Conservation (phyloP, 2,113 vertebrate genomes). For the Girardinichthys multiradiatus region DNA sequence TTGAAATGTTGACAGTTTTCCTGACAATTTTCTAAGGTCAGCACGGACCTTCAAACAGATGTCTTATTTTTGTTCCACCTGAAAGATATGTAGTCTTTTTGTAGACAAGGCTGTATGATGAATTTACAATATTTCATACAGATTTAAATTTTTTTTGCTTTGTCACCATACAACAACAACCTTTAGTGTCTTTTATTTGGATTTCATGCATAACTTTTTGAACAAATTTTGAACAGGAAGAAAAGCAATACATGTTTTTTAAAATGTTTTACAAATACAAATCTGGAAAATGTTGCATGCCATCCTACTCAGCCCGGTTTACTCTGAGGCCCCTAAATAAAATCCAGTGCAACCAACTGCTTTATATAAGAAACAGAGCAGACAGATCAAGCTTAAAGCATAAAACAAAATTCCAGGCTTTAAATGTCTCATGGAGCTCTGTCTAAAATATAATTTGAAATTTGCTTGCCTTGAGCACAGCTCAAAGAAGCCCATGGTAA, state of each 20-base stretch:
- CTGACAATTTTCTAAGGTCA: slow-evolving; percentile 10
- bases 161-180: background rate
- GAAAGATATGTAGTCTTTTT: background rate
- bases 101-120: background rate
- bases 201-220: background rate
- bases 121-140: background rate
- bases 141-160: background rate
- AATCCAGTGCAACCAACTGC: background rate
- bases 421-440: no score
- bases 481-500: no score
- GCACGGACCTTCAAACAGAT: background rate
- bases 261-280: background rate
- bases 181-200: background rate
- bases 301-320: background rate
- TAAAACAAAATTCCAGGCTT: no score
- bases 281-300: background rate
- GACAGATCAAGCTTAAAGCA: no score
- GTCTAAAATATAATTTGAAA: no score
- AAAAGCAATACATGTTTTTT: background rate
- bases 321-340: background rate
- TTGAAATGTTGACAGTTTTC: slow-evolving; percentile 23
- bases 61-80: background rate
- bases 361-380: background rate
- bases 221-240: no score
- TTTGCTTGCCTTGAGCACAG: no score